Evolutionary conservation across 2,113 vertebrate species (phyloP), one percentile per base, ranked within the genome.

Genomic region (Anser cygnoides): DNA sequence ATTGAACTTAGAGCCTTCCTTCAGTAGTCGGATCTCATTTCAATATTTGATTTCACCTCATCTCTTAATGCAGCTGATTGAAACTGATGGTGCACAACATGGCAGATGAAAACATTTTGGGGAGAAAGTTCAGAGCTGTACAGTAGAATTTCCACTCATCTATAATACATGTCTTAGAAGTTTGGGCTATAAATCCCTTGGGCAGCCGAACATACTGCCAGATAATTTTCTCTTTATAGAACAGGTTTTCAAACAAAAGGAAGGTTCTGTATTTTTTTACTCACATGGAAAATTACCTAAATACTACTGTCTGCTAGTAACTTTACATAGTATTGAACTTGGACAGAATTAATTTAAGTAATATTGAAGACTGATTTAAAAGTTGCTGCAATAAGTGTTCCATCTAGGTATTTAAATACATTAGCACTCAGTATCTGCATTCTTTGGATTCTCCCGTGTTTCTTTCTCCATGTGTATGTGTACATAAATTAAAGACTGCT

Each of bases 11-110:
- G 49, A 88, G 70, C 49, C 43, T 89, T 92, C 73, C 25, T 39
- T 73, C 84, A 71, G 37, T 50, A 81, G 65, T 5, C 75, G 79
- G 3, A 3, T 81, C 77, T 95, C 83, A 92, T 86, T 92, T 92
- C 86, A 95, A 72, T 90, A 89, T 89, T 65, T 96, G 93, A 94
- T 96, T 96, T 90, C 80, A 84, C 41, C 66, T 93, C 81, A 94
- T 67, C 84, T 91, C 70, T 87, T 92, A 91, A 82, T 79, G 63
- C 49, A 85, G 77, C 54, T 94, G 87, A 92, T 72, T 89, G 89
- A 75, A 96, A 95, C 26, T 73, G 91, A 96, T 70, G 92, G 91
- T 70, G 84, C 80, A 87, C 90, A 92, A 87, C 58, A 35, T 19
- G 66, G 81, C 70, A 92, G 86, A 92, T 43, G 37, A 96, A 84